These are phyloP conservation scores for Cylloceria caligata DNA, from an alignment of 2,888 invertebrate species.

Conservation along the genomic window DNA sequence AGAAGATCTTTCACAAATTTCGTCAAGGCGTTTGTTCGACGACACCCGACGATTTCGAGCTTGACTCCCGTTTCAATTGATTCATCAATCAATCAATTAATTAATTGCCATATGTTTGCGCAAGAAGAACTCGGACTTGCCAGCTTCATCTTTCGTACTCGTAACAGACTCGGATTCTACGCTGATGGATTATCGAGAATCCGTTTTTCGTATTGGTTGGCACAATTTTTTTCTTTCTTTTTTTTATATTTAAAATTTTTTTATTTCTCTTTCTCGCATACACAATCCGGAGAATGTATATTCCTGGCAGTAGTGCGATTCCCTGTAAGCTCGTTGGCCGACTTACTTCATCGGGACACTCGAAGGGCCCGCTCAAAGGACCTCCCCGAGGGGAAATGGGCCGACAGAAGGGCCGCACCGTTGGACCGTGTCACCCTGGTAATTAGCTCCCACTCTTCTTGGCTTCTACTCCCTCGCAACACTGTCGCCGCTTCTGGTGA, in stretches of 20 bases:
- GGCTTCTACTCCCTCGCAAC: slow-evolving; percentile 51
- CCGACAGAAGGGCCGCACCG: slow-evolving; percentile 73
- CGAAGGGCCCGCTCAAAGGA: slow-evolving; percentile 75
- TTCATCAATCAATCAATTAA: slow-evolving; percentile 53
- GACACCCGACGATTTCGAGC: slow-evolving; percentile 7
- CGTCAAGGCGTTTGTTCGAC: slow-evolving; percentile 19
- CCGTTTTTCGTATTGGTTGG: slow-evolving; percentile 5
- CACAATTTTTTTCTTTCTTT: slow-evolving; percentile 12
- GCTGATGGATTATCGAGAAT: slow-evolving; percentile 34
- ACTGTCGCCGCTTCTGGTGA: slow-evolving; percentile 69
- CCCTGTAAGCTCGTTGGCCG: slow-evolving; percentile 60
- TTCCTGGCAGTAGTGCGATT: slow-evolving; percentile 70
- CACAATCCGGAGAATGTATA: slow-evolving; percentile 69
- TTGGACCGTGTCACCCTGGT: slow-evolving; percentile 78
- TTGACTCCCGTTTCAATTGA: slow-evolving; percentile 25
- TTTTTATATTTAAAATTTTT: no score
- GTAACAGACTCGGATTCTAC: background rate
- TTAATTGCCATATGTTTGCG: slow-evolving; percentile 10
- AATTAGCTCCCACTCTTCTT: slow-evolving; percentile 78
- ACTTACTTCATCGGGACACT: slow-evolving; percentile 64
- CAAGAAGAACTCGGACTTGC: background rate
- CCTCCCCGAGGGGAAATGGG: slow-evolving; percentile 66
- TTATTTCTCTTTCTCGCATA: slow-evolving; percentile 25
- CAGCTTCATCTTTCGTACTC: slow-evolving; percentile 14
- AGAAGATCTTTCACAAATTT: slow-evolving; percentile 23